A percentile compares a stretch with the other conserved stretches of the same genome.
Evolutionary conservation across 2,113 vertebrate genomes (phyloP).

Genomic region (Nothocercus nigrocapillus): DNA sequence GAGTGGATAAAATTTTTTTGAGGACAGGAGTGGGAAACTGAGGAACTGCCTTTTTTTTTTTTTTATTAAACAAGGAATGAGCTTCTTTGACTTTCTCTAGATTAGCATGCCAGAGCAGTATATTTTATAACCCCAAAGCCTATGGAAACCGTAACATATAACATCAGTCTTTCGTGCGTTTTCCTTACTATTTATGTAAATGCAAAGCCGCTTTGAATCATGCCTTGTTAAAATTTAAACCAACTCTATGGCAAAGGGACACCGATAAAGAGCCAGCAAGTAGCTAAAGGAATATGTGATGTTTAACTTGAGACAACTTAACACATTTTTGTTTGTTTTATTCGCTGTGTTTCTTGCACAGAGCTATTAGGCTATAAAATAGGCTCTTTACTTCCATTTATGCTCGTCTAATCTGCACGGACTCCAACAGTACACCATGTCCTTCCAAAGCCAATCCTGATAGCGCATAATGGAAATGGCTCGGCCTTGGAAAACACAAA

Average conservation of each 20-base stretch:
- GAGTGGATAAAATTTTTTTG: neutral
- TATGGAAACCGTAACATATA: slow-evolving; percentile 4
- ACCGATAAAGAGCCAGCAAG: slow-evolving; percentile 12
- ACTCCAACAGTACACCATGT: neutral
- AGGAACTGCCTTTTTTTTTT: rapidly evolving
- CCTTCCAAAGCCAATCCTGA: neutral
- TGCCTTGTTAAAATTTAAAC: neutral
- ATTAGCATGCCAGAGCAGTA: neutral
- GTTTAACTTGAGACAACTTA: slow-evolving; percentile 17
- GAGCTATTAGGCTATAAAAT: neutral
- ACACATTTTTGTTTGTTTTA: slow-evolving; percentile 13
- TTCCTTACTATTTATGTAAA: neutral
- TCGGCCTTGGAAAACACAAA: neutral
- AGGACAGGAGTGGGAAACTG: neutral
- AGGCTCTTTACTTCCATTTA: neutral
- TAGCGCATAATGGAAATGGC: neutral
- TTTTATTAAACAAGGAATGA: neutral
- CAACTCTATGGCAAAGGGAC: neutral
- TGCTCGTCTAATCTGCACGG: neutral
- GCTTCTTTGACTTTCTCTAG: neutral
- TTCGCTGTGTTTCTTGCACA: neutral
- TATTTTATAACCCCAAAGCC: neutral
- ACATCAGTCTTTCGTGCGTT: neutral
- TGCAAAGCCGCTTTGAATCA: neutral
- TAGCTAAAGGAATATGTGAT: neutral